Conservation (phyloP, 2,888 invertebrate species). For the Euspilapteryx auroguttella region DNA sequence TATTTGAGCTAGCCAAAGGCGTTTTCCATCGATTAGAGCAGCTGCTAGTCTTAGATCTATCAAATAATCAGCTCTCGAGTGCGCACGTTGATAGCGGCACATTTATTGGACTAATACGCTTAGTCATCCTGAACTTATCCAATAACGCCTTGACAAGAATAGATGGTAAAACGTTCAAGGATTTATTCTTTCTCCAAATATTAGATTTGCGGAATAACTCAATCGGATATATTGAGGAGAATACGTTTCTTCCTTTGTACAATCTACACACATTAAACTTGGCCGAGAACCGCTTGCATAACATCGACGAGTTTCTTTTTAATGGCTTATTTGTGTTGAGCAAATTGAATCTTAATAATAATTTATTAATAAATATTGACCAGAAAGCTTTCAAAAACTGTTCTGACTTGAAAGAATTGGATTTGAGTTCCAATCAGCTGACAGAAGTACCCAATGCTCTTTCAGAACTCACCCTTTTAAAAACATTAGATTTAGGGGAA, state of each 20-base stretch:
- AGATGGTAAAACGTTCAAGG: constrained; percentile 83
- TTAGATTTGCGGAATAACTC: constrained; percentile 86
- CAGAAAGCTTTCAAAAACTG: constrained; percentile 84
- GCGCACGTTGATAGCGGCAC: constrained; percentile 84
- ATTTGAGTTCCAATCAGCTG: constrained; percentile 85
- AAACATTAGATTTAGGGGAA: constrained; percentile 88
- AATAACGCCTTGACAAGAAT: constrained; percentile 84
- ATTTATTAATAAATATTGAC: constrained; percentile 76
- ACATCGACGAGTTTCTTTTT: constrained; percentile 78
- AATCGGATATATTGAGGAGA: constrained; percentile 83
- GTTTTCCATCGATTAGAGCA: constrained; percentile 84
- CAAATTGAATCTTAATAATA: constrained; percentile 84
- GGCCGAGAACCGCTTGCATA: constrained; percentile 83
- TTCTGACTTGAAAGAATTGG: constrained; percentile 84
- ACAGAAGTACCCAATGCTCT: constrained; percentile 79
- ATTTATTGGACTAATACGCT: constrained; percentile 81
- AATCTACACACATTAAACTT: constrained; percentile 88
- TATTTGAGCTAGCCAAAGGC: constrained; percentile 81
- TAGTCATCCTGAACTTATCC: constrained; percentile 84
- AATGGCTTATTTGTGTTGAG: constrained; percentile 83
- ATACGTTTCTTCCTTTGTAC: constrained; percentile 84
- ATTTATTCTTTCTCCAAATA: constrained; percentile 84
- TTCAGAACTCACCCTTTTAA: constrained; percentile 77
- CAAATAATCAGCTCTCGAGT: constrained; percentile 83
- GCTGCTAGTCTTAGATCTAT: constrained; percentile 82